Evolutionary conservation across 1,140 invertebrate genomes (phyloP).

Genomic region (Trinorchestia longiramus): DNA sequence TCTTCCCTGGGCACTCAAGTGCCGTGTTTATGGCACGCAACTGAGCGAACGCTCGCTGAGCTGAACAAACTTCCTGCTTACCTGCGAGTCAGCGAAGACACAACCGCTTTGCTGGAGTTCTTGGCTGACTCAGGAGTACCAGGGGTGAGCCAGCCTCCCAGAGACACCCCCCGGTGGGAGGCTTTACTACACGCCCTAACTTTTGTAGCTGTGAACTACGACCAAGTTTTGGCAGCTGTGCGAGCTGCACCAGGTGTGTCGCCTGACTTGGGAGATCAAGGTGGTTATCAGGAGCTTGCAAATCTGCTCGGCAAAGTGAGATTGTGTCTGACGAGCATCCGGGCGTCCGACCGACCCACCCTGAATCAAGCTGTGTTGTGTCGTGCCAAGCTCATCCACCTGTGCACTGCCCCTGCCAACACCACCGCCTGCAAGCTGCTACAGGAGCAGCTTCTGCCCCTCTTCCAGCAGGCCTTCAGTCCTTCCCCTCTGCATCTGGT

Average conservation of each 20-base stretch:
- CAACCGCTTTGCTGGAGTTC: constrained; percentile 60
- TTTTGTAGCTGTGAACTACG: constrained; percentile 63
- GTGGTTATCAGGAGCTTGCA: constrained; percentile 61
- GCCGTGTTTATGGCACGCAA: constrained; percentile 64
- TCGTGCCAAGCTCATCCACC: constrained; percentile 64
- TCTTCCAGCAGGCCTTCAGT: constrained; percentile 61
- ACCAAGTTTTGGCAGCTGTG: constrained; percentile 62
- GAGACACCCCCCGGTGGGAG: constrained; percentile 64
- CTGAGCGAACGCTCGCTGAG: constrained; percentile 60
- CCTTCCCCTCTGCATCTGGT: constrained; percentile 65
- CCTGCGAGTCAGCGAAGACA: constrained; percentile 64
- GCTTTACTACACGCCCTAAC: constrained; percentile 64
- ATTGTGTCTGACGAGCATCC: constrained; percentile 63
- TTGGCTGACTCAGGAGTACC: constrained; percentile 62
- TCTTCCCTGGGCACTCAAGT: constrained; percentile 62
- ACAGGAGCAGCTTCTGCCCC: constrained; percentile 61
- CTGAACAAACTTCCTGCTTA: constrained; percentile 63
- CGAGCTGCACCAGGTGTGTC: constrained; percentile 55
- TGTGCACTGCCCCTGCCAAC: constrained; percentile 62
- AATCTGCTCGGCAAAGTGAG: constrained; percentile 62
- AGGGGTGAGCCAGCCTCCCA: constrained; percentile 59
- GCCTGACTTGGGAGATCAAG: constrained; percentile 60
- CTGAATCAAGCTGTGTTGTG: constrained; percentile 66
- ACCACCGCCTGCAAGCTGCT: constrained; percentile 59
- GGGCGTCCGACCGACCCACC: constrained; percentile 61